Base-by-base conservation (phyloP, 2,888 invertebrate genomes). In the Dryobotodes eremita region DNA sequence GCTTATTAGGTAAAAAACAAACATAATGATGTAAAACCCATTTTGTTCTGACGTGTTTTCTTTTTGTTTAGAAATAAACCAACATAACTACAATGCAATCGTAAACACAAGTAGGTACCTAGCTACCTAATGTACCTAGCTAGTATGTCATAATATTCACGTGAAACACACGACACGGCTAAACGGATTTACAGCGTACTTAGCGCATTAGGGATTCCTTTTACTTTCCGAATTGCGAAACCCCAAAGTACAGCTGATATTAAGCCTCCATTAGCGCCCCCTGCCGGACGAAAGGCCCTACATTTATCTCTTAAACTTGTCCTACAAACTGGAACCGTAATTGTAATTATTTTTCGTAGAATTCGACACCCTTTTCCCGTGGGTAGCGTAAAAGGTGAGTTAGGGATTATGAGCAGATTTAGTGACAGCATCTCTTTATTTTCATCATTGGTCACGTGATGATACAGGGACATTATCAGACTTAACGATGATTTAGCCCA, bases 201-300 rank as follows among this genome's bases (percentile, higher is more conserved):
- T 80, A 87, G 77, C 84, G 77, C 75, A 87, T 87, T 87, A 87
- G 55, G 86, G 75, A 88, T 88, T 86, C 88, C 80, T 85, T 88
- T 88, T 88, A 85, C 80, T 81, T 83, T 82, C 57, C 62, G 83
- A 82, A 86, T 80, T 80, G 76, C 82, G 80, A 85, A 86, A 83
- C 77, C 84, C 71, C 68, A 80, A 79, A 83, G 77, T 77, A 81
- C 42, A 71, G 78, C 79, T 77, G 76, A 82, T 83, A 83, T 83
- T 85, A 85, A 85, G 80, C 75, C 66, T 80, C 85, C 86, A 86
- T 86, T 86, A 86, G 82, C 82, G 81, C 79, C 75, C 71, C 65
- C n/a, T 77, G 64, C 61, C 71, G 75, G 75, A 71, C 76, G 65
- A 13, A 76, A 64, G 26, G 20, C 26, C 79, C 66, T 61, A 71